Evolutionary conservation across 92 coral and sea anemone genomes (phyloP).

Genomic region (Actinostola sp.): DNA sequence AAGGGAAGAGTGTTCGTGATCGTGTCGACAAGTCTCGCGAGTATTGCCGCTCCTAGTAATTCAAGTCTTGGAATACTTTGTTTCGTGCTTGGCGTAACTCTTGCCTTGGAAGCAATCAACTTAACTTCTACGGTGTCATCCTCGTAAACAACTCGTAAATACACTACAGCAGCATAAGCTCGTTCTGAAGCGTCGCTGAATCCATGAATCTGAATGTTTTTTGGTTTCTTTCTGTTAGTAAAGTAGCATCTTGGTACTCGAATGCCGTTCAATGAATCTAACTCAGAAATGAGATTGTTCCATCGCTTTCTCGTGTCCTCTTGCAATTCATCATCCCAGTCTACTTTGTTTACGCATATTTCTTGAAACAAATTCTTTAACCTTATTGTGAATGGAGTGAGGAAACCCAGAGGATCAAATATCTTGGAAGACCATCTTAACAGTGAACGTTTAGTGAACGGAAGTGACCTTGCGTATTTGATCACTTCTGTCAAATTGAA

Average conservation of each 20-base stretch:
- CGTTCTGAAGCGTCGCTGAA: slow-evolving; percentile 73
- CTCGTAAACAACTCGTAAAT: slow-evolving; percentile 47
- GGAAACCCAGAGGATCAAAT: slow-evolving; percentile 67
- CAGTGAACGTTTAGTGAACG: slow-evolving; percentile 63
- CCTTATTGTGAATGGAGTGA: slow-evolving; percentile 52
- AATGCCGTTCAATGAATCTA: slow-evolving; percentile 23
- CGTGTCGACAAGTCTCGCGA: slow-evolving; percentile 51
- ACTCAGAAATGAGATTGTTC: slow-evolving; percentile 44
- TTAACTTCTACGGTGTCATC: slow-evolving; percentile 48
- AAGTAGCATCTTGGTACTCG: slow-evolving; percentile 57
- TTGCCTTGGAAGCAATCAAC: slow-evolving; percentile 65
- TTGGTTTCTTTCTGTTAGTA: slow-evolving; percentile 10
- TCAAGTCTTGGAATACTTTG: slow-evolving; percentile 77
- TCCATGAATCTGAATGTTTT: slow-evolving; percentile 56
- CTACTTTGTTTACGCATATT: slow-evolving; percentile 41
- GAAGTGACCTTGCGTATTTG: slow-evolving; percentile 55
- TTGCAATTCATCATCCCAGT: slow-evolving; percentile 71
- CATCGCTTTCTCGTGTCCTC: slow-evolving; percentile 44
- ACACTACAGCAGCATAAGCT: slow-evolving; percentile 66
- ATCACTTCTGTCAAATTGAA: slow-evolving; percentile 42
- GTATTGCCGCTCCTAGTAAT: slow-evolving; percentile 58
- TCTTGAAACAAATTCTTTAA: slow-evolving; percentile 66
- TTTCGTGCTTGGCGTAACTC: slow-evolving; percentile 63
- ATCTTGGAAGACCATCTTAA: slow-evolving; percentile 66
- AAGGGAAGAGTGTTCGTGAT: slow-evolving; percentile 14